phyloP scores from a whole-genome alignment of 2,888 invertebrate species.

The Tetragnatha montana region DNA sequence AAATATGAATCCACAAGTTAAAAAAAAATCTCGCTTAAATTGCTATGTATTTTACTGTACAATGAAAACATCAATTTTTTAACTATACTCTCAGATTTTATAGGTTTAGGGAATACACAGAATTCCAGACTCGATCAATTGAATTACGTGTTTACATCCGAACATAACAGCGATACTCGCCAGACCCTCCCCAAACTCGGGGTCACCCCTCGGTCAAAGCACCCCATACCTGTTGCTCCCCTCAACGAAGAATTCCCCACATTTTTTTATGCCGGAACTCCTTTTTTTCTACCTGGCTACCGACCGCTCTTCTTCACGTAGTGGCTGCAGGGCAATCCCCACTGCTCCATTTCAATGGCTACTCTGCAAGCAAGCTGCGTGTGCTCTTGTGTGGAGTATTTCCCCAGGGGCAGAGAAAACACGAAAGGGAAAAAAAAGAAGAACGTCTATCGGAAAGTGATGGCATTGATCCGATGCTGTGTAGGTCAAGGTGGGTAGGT shows the following conservation, averaged over 20 bases:
- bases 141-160: too few species aligned
- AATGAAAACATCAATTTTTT: too few species aligned
- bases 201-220: too few species aligned
- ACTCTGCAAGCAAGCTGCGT: background rate
- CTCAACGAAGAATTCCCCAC: background rate
- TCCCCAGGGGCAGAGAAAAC: background rate
- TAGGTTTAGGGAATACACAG: too few species aligned
- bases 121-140: too few species aligned
- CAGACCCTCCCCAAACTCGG: too few species aligned
- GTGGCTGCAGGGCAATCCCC: conserved; percentile 11
- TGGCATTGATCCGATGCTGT: conserved; percentile 6
- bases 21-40: too few species aligned
- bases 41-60: too few species aligned
- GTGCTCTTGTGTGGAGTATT: background rate
- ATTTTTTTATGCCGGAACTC: background rate
- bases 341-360: conserved; percentile 17
- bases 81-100: too few species aligned
- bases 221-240: conserved; percentile 10
- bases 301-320: background rate
- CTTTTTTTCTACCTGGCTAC: background rate
- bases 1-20: too few species aligned
- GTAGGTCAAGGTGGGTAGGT: conserved; percentile 18
- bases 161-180: too few species aligned
- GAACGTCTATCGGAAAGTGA: background rate
- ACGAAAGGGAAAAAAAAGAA: background rate